Evolutionary conservation across 2,797 vertebrate genomes (phyloP).

Genomic region (Malurus leucopterus): DNA sequence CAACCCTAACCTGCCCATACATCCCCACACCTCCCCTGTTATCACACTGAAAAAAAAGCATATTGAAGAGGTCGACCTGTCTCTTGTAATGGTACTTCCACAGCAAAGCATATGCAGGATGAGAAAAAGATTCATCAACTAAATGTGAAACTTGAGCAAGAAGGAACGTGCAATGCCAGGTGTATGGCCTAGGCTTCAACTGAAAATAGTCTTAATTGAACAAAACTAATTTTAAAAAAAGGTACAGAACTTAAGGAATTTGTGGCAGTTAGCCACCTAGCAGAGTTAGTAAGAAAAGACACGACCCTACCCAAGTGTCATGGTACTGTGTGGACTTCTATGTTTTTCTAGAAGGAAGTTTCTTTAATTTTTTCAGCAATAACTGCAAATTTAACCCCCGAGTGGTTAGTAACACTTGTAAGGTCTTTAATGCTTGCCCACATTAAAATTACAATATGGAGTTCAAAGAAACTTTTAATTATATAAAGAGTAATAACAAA

Average conservation of each 20-base stretch:
- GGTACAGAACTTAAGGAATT: not conserved
- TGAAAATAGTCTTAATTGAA: not conserved
- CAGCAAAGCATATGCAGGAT: not conserved
- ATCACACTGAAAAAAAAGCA: not conserved
- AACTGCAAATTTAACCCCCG: not conserved
- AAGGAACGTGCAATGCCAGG: not conserved
- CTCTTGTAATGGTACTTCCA: not conserved
- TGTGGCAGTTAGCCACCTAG: not conserved
- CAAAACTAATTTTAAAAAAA: not conserved
- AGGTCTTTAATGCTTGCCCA: not conserved
- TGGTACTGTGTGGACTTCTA: not conserved
- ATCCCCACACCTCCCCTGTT: fast-evolving
- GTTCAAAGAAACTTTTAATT: not conserved
- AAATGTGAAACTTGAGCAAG: not conserved
- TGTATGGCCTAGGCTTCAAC: not conserved
- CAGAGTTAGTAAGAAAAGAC: not conserved
- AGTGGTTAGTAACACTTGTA: not conserved
- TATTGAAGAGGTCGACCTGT: not conserved
- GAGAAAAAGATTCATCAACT: not conserved
- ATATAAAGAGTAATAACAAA: not conserved
- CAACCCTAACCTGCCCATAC: not conserved
- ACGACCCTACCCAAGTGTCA: not conserved
- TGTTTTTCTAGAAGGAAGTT: not conserved
- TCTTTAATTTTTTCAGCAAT: not conserved
- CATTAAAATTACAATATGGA: not conserved